Conservation (phyloP, 2,888 invertebrate species). For the Apamea epomidion region DNA sequence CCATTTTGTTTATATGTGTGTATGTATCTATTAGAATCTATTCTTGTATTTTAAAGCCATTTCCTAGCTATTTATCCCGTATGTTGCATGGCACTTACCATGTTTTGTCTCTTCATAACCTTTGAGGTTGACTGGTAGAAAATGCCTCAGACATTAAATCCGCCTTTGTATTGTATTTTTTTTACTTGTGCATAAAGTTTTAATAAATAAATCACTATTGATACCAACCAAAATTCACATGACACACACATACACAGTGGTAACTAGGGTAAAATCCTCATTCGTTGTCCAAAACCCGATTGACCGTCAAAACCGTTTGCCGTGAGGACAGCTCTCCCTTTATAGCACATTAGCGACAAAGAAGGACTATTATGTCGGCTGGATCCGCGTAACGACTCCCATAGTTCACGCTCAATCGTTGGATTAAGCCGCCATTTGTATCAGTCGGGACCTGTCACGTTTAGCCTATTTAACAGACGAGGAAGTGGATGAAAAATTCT, state of each 20-base stretch:
- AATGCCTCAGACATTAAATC: too few relatives aligned
- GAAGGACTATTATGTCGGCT: conserved; percentile 82
- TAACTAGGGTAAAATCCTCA: conserved; percentile 52
- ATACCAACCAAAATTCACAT: not conserved
- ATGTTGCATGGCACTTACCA: too few relatives aligned
- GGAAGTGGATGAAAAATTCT: conserved; percentile 73
- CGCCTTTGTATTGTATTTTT: too few relatives aligned
- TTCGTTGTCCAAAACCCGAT: conserved; percentile 72
- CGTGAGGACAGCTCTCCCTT: conserved; percentile 76
- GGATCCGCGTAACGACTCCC: conserved; percentile 82
- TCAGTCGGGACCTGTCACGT: conserved; percentile 81
- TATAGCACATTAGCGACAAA: conserved; percentile 85
- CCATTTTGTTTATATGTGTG: too few relatives aligned
- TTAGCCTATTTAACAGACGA: conserved; percentile 78
- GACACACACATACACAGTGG: conserved; percentile 17
- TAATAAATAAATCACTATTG: too few relatives aligned
- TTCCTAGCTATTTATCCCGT: too few relatives aligned
- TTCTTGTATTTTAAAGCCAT: too few relatives aligned
- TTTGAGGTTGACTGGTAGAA: too few relatives aligned
- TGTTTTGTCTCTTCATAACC: too few relatives aligned
- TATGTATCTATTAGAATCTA: too few relatives aligned
- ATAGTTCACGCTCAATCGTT: conserved; percentile 87
- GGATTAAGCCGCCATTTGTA: conserved; percentile 86
- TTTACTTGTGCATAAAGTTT: too few relatives aligned
- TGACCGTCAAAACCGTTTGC: conserved; percentile 74